Base-by-base conservation (phyloP, 2,888 invertebrate species). In the Achlya flavicornis region DNA sequence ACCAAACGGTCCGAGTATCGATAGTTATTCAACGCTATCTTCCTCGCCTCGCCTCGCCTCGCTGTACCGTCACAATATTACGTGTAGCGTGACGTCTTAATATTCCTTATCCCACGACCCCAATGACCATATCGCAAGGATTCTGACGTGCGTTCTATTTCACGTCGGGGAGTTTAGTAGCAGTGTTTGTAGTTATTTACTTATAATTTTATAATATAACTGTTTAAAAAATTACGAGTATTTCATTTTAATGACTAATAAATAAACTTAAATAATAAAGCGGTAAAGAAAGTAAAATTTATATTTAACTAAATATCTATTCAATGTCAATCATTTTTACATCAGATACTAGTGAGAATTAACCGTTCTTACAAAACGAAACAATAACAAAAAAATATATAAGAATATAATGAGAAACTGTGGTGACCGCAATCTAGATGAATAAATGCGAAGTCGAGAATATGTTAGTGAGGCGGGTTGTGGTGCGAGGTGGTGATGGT, bases 131-230 rank as follows among this genome's bases (percentile, higher is more conserved):
- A n/a, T 75, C 74, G 72, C 69, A 69, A 72, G 73, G 72, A 75
- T 69, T 76, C 73, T 66, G 69, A 72, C 76, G 77, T 75, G 69
- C 65, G 64, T 64, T 65, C 59, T 65, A 66, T 73, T 67, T 65
- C 74, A 74, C 79, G 76, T 78, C 77, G 71, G 78, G 76, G 75
- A 78, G 72, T 76, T 74, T 74, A 69, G 67, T 77, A 81, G 80
- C 81, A 77, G 75, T 77, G 79, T 89, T 86, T 85, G 77, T 87
- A 86, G 79, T 83, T 84, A 85, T 83, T 79, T 88, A 86, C 83
- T 87, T 86, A 82, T 87, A 87, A 88, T 88, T 89, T 89, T 86
- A 80, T 87, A 91, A 89, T 90, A 90, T 90, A 90, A 86, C 75
- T 80, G 83, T 86, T 83, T 77, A 84, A 80, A 78, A 65, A 83